Conservation (phyloP, 2,113 vertebrate genomes). For the Cyphomyrus plagiostoma region DNA sequence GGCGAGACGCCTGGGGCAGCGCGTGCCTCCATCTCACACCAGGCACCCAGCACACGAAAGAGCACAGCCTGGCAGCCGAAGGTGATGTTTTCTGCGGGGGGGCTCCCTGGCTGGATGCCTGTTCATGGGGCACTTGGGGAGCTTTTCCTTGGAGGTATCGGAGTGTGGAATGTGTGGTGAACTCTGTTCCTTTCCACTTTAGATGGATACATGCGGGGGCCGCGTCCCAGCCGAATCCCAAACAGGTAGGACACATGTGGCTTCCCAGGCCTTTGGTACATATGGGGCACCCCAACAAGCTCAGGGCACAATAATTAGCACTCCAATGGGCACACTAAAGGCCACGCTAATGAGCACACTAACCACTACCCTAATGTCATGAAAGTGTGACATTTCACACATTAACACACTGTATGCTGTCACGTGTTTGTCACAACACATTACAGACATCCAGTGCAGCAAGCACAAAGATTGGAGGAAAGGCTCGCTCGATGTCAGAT, state of each 20-base stretch:
- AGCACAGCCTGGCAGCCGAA: neutral
- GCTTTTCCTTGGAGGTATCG: neutral
- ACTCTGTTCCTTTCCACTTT: constrained; percentile 28
- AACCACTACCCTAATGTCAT: neutral
- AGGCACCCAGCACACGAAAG: neutral
- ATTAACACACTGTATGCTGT: neutral
- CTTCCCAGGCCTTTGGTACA: neutral
- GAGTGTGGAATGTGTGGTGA: neutral
- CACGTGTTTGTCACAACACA: neutral
- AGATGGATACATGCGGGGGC: constrained; percentile 80
- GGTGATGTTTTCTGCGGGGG: neutral
- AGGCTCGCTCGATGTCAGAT: constrained; percentile 82
- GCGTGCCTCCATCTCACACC: neutral
- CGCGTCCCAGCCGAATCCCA: constrained; percentile 81
- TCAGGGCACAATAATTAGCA: no score
- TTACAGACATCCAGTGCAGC: constrained; percentile 74
- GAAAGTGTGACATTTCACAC: neutral
- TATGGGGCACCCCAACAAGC: neutral
- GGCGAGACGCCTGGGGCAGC: neutral
- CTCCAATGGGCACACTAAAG: no score
- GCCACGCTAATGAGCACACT: no score
- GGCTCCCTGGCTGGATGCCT: neutral
- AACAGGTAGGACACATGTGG: constrained; percentile 66
- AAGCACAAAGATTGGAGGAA: constrained; percentile 89
- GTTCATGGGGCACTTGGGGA: neutral